Conservation (phyloP, 2,797 vertebrate genomes). For the Linurgus olivaceus region DNA sequence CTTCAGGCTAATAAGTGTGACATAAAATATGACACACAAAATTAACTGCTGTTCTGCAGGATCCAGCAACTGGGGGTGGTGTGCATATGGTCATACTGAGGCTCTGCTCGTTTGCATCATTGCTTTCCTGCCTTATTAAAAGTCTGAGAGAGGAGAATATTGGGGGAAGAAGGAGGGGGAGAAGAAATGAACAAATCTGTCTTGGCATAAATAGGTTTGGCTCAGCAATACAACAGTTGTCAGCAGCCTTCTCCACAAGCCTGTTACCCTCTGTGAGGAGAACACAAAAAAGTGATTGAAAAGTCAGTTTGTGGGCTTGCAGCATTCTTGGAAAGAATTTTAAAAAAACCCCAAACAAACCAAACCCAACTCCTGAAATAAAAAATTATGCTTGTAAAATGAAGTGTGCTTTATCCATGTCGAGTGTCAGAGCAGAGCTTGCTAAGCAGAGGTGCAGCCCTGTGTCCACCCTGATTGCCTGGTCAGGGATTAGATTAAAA, state of each 20-base stretch:
- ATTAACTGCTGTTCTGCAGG: conserved; percentile 2
- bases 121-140: conserved; percentile 17
- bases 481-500: neutral
- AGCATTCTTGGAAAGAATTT: conserved; percentile 15
- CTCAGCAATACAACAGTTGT: conserved; percentile 17
- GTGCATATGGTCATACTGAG: conserved; percentile 1
- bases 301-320: neutral
- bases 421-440: neutral
- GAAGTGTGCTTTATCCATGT: neutral
- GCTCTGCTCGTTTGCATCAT: neutral
- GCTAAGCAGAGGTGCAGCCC: neutral
- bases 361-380: neutral
- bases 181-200: neutral
- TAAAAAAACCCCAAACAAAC: too few species aligned
- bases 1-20: conserved; percentile 26
- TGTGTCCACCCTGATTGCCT: neutral
- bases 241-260: neutral
- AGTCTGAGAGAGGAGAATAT: conserved; percentile 7
- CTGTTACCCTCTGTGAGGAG: neutral
- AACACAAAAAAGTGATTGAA: conserved; percentile 3
- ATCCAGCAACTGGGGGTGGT: neutral
- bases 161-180: neutral
- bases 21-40: conserved; percentile 25
- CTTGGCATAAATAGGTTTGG: conserved; percentile 2
- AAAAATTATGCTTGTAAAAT: neutral